Percentiles rank a stretch among this genome's conserved stretches.
Conservation (phyloP, 2,113 vertebrate genomes). For the Grallaria varia region DNA sequence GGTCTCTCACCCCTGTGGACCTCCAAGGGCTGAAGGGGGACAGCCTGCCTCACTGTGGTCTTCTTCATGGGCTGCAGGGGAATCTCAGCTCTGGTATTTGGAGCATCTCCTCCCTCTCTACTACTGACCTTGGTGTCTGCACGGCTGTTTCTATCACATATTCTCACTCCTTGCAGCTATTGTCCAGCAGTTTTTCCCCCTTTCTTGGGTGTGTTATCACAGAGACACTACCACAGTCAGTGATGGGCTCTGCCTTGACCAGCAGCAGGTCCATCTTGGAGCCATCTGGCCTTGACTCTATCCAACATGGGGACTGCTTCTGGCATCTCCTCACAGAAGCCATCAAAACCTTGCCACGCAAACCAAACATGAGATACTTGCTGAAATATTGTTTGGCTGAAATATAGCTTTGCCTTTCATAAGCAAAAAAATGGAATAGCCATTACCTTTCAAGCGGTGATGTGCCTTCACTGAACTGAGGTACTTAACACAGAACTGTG, state of each 20-base stretch:
- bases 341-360: not conserved
- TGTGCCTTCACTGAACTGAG: not conserved
- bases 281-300: not conserved
- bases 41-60: not conserved
- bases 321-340: not conserved
- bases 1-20: not conserved
- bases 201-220: not conserved
- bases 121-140: not conserved
- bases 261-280: not conserved
- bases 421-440: not conserved
- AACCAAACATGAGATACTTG: not conserved
- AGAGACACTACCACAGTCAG: fast-evolving
- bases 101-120: not conserved
- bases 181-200: not conserved
- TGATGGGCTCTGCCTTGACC: not conserved
- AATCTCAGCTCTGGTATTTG: not conserved
- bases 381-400: not conserved
- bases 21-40: not conserved
- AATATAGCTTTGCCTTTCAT: not conserved
- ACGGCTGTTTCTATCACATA: not conserved
- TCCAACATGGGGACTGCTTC: not conserved
- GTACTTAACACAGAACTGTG: not conserved
- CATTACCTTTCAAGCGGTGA: not conserved
- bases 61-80: not conserved
- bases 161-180: not conserved